Percentiles rank a stretch among this genome's conserved stretches.
Conservation (phyloP, 2,113 vertebrate species). For the Corythaeola cristata region DNA sequence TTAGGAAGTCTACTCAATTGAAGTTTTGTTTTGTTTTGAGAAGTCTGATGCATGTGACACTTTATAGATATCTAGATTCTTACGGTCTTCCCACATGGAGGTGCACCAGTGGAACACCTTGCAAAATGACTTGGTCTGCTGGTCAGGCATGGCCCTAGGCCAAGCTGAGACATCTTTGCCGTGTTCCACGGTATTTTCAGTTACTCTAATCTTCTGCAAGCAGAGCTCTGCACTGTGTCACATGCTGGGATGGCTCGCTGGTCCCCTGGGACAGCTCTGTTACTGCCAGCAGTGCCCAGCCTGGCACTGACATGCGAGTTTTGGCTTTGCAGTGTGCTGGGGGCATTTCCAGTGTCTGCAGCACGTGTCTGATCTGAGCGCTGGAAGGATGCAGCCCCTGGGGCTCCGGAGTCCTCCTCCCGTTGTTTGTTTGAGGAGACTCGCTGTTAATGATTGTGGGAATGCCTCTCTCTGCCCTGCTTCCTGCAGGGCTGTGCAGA, state of each 20-base stretch:
- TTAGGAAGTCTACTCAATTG: neutral
- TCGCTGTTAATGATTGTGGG: conserved; percentile 11
- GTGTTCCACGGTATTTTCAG: neutral
- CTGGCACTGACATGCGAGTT: neutral
- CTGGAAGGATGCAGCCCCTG: neutral
- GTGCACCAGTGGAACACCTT: neutral
- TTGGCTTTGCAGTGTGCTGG: neutral
- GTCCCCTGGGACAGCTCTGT: neutral
- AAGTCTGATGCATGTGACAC: neutral
- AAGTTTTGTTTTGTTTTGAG: neutral
- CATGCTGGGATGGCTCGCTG: neutral
- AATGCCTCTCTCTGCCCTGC: neutral
- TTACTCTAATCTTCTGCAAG: neutral
- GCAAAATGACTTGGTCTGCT: neutral
- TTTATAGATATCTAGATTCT: neutral
- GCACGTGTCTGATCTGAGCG: neutral
- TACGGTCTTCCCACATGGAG: too few relatives aligned
- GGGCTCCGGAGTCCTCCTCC: neutral
- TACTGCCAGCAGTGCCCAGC: neutral
- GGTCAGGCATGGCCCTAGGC: neutral
- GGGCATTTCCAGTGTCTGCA: neutral
- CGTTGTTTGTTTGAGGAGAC: neutral
- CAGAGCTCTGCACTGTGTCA: neutral
- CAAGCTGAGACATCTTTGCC: neutral
- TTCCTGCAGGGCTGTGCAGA: neutral